Percentiles rank a stretch among this genome's conserved stretches.
These are phyloP conservation scores for Melieria picta DNA, from an alignment of 2,888 invertebrate species.

Conservation along the genomic window DNA sequence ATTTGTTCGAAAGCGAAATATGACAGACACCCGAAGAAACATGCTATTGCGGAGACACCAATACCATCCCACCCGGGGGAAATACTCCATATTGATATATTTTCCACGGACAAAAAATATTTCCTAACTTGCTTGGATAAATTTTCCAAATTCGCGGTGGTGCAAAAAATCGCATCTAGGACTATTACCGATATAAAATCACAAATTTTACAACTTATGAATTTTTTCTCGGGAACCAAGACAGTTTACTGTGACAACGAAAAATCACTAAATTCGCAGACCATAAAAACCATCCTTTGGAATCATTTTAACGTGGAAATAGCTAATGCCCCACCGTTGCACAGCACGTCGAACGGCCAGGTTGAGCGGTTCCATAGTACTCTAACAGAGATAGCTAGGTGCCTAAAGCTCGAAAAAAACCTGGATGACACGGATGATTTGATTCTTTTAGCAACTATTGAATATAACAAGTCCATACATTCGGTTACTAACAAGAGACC, in stretches of 20 bases:
- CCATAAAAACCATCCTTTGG: slow-evolving; percentile 22
- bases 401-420: neutral
- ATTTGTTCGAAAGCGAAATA: slow-evolving; percentile 35
- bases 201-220: slow-evolving; percentile 37
- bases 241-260: slow-evolving; percentile 23
- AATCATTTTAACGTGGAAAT: neutral
- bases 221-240: slow-evolving; percentile 11
- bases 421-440: neutral
- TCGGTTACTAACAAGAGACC: slow-evolving; percentile 13
- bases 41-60: slow-evolving; percentile 30
- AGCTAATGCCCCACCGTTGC: neutral
- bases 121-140: neutral
- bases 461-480: slow-evolving; percentile 6
- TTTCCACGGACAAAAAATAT: slow-evolving; percentile 5
- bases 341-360: slow-evolving; percentile 35
- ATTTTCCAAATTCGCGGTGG: neutral
- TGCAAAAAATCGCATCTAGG: slow-evolving; percentile 7
- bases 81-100: neutral
- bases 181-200: slow-evolving; percentile 42
- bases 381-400: neutral
- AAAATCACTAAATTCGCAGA: slow-evolving; percentile 13
- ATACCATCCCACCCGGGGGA: slow-evolving; percentile 20
- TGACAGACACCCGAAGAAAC: slow-evolving; percentile 26
- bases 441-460: neutral
- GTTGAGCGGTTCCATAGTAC: slow-evolving; percentile 10